phyloP scores from a whole-genome alignment of 1,140 invertebrate genomes.

The Liolophura sinensis region DNA sequence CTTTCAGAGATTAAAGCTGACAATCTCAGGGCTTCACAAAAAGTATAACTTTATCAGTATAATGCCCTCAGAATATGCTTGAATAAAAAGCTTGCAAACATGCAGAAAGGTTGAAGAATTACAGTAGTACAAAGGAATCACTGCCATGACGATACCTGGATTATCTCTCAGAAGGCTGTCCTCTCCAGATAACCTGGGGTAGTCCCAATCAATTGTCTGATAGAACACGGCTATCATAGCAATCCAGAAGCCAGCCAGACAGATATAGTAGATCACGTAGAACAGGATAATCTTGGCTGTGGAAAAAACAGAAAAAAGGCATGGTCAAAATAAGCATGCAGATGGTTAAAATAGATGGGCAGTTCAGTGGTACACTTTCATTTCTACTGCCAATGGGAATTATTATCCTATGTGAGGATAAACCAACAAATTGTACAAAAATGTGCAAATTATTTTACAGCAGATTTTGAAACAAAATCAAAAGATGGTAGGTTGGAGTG shows the following conservation, averaged over 20 bases:
- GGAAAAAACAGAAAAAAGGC: slow-evolving; percentile 27
- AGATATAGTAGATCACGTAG: slow-evolving; percentile 90
- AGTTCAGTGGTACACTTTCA: not conserved
- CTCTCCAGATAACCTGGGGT: slow-evolving; percentile 84
- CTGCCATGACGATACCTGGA: too few relatives aligned
- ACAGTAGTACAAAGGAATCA: too few relatives aligned
- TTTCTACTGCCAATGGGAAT: not conserved
- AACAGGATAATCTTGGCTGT: slow-evolving; percentile 77
- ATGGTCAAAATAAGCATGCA: not conserved
- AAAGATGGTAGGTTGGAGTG: too few relatives aligned
- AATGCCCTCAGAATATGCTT: too few relatives aligned
- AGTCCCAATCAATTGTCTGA: slow-evolving; percentile 82
- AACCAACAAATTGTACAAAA: not conserved
- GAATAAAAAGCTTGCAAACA: too few relatives aligned
- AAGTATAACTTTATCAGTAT: too few relatives aligned
- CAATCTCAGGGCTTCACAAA: too few relatives aligned
- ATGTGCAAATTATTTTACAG: not conserved
- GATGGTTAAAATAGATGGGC: not conserved
- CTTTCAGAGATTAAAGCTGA: too few relatives aligned
- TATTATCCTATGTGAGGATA: not conserved
- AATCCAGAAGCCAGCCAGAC: slow-evolving; percentile 83
- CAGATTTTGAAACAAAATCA: slow-evolving; percentile 6
- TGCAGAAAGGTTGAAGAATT: too few relatives aligned
- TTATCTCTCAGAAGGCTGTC: slow-evolving; percentile 86
- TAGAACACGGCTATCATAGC: slow-evolving; percentile 91